A percentile compares a stretch with the other conserved stretches of the same genome.
Conservation (phyloP, 2,113 vertebrate species). For the Charina bottae region DNA sequence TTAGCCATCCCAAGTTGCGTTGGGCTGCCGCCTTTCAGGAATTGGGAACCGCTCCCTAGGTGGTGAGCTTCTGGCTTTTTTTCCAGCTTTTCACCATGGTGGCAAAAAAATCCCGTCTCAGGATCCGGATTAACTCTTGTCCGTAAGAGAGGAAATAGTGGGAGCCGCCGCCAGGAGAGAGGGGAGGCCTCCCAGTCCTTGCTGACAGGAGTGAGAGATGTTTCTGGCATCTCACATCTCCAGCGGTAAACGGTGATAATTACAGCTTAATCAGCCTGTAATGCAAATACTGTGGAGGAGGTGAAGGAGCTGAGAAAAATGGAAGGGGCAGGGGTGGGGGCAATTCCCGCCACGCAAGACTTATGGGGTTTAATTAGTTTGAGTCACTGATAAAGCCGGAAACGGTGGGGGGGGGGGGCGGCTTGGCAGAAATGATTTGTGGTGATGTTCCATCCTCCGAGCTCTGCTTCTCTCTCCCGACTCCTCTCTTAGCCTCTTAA, state of each 20-base stretch:
- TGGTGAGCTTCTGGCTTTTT: background rate
- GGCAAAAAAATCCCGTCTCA: background rate
- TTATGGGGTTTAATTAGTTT: constrained; percentile 51
- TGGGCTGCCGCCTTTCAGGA: background rate
- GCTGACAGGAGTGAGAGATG: constrained; percentile 45
- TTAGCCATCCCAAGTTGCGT: background rate
- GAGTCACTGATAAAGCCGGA: constrained; percentile 50
- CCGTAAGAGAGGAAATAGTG: background rate
- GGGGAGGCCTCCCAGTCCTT: constrained; percentile 39
- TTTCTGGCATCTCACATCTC: constrained; percentile 55
- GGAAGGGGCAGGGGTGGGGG: background rate
- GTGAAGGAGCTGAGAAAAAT: background rate
- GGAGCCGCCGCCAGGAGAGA: background rate
- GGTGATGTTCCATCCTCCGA: background rate
- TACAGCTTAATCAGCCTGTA: constrained; percentile 54
- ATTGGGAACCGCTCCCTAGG: background rate
- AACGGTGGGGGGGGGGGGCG: background rate
- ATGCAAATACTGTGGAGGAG: constrained; percentile 38
- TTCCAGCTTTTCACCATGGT: background rate
- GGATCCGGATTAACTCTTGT: background rate
- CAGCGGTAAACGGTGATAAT: constrained; percentile 54
- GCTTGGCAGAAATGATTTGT: constrained; percentile 12
- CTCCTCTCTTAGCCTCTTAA: background rate
- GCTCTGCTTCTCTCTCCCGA: background rate
- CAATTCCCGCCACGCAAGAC: constrained; percentile 28